Conservation (phyloP, 2,888 invertebrate genomes). For the Drosophila acutilabella region DNA sequence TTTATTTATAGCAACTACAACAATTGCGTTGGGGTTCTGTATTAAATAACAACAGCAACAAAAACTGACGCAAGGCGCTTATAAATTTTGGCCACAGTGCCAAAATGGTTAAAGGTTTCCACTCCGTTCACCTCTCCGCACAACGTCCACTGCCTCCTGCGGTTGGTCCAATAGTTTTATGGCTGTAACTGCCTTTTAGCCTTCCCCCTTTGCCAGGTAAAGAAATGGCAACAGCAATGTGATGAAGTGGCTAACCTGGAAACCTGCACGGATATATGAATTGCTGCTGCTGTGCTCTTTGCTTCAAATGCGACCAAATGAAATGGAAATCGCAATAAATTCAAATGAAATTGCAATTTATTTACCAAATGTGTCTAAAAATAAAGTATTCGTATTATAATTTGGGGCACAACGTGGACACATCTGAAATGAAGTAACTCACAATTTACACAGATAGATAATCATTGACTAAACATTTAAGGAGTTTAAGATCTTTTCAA, state of each 20-base stretch:
- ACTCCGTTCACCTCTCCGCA: background rate
- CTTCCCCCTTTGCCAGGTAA: constrained; percentile 22
- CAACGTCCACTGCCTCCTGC: constrained; percentile 1
- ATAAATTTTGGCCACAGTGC: constrained; percentile 67
- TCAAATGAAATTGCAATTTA: constrained; percentile 56
- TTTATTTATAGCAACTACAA: constrained; percentile 79
- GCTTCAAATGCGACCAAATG: constrained; percentile 42
- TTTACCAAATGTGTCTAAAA: constrained; percentile 15
- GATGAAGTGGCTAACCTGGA: constrained; percentile 49
- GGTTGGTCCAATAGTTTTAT: constrained; percentile 25
- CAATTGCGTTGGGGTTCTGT: constrained; percentile 69
- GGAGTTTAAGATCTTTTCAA: too few relatives aligned
- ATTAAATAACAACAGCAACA: constrained; percentile 72
- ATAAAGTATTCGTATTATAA: background rate
- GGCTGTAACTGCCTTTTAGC: constrained; percentile 17
- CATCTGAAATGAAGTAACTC: constrained; percentile 5
- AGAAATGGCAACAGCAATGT: constrained; percentile 31
- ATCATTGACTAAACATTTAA: background rate
- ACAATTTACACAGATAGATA: background rate
- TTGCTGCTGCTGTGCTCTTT: constrained; percentile 30
- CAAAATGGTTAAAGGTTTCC: constrained; percentile 50
- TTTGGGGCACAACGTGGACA: background rate
- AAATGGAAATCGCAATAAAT: constrained; percentile 58
- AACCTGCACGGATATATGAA: constrained; percentile 33
- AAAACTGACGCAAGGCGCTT: constrained; percentile 67